Percentiles rank a stretch among this genome's conserved stretches.
Conservation (phyloP, 37 sponge, comb jelly and placozoan genomes). For the Agelas oroides region DNA sequence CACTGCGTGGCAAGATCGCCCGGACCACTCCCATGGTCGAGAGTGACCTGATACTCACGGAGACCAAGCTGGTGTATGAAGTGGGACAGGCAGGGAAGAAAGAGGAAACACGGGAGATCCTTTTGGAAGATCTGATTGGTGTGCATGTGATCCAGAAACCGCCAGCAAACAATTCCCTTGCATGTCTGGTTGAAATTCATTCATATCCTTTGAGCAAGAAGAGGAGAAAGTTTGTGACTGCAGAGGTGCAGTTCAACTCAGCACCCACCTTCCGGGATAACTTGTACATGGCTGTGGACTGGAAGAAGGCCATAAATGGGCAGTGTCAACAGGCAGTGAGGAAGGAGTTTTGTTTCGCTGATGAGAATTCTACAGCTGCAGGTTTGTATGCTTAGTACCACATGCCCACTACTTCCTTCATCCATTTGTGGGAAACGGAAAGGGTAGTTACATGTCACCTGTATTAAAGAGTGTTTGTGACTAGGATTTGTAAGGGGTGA, state of each 20-base stretch:
- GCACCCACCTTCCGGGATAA: slow-evolving; percentile 31
- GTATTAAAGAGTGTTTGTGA: too few species aligned
- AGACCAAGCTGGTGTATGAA: too few species aligned
- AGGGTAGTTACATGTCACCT: too few species aligned
- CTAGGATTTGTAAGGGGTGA: too few species aligned
- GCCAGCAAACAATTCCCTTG: slow-evolving; percentile 10
- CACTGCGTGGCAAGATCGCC: too few species aligned
- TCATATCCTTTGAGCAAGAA: slow-evolving; percentile 27
- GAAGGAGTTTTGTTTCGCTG: neutral
- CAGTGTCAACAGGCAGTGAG: slow-evolving; percentile 20
- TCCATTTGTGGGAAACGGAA: too few species aligned
- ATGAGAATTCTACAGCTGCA: neutral
- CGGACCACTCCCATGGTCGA: too few species aligned
- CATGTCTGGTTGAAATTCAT: slow-evolving; percentile 47
- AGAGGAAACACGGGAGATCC: slow-evolving; percentile 17
- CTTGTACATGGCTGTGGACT: slow-evolving; percentile 47
- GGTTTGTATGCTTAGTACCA: neutral
- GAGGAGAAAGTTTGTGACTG: slow-evolving; percentile 2
- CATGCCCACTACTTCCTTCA: too few species aligned
- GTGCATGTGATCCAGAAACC: slow-evolving; percentile 29
- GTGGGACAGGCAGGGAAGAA: neutral
- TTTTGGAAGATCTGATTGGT: slow-evolving; percentile 69
- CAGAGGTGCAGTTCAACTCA: slow-evolving; percentile 38
- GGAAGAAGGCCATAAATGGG: slow-evolving; percentile 56
- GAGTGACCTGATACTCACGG: too few species aligned